Evolutionary conservation across 2,113 vertebrate species (phyloP).

Genomic region (Tyto alba): DNA sequence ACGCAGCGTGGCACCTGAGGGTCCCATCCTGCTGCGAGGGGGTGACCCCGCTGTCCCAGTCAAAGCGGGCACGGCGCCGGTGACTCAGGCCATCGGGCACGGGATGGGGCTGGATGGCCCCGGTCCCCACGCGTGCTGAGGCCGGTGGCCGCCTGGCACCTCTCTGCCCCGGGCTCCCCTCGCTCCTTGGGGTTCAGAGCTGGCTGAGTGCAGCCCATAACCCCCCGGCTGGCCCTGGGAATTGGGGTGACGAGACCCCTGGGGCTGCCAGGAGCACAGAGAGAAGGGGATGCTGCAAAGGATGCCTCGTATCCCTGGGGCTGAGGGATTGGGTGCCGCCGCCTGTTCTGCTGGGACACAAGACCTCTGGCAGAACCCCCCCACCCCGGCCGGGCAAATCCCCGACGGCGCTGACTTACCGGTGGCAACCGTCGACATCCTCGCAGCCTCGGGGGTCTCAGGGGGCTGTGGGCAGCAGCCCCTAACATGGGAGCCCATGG

Average conservation of each 20-base stretch:
- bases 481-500: background rate
- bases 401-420: background rate
- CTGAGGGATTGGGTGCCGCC: accelerated
- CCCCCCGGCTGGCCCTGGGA: accelerated
- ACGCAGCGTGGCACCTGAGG: accelerated
- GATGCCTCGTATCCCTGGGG: accelerated
- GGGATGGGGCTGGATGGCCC: accelerated
- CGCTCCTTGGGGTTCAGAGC: accelerated
- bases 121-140: accelerated
- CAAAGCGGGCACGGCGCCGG: accelerated
- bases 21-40: background rate
- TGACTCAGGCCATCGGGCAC: accelerated
- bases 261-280: background rate
- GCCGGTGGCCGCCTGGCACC: background rate
- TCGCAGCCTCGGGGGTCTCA: background rate
- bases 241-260: accelerated
- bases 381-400: accelerated
- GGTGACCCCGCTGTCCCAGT: accelerated
- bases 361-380: background rate
- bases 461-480: background rate
- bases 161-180: background rate
- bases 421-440: background rate
- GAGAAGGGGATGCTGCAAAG: background rate
- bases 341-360: background rate
- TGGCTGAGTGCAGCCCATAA: accelerated